Evolutionary conservation across 1,140 invertebrate genomes (phyloP).

Genomic region (Musca domestica): DNA sequence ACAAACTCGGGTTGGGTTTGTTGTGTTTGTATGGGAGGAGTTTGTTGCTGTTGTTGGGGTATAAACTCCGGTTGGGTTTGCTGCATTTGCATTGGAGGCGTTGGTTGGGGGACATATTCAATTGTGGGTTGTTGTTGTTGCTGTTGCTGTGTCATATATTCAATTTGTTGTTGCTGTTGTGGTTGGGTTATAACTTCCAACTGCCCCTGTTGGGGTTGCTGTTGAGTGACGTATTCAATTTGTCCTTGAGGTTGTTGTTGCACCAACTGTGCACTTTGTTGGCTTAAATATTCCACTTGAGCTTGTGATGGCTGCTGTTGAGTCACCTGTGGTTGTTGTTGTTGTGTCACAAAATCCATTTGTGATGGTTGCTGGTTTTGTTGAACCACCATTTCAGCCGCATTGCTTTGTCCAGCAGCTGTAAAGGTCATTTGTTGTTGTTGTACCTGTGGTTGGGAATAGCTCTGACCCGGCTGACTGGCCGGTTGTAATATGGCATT

Average conservation of each 20-base stretch:
- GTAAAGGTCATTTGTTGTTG: not conserved
- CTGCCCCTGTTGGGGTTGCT: not conserved
- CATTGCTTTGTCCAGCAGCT: no score
- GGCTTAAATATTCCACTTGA: conserved; percentile 27
- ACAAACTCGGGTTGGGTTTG: conserved; percentile 32
- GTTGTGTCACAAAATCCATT: not conserved
- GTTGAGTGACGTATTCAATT: no score
- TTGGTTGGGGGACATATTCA: conserved; percentile 42
- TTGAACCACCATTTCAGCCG: no score
- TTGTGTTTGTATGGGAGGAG: conserved; percentile 28
- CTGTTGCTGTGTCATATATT: conserved; percentile 24
- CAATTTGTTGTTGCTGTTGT: not conserved
- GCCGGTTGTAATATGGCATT: no score
- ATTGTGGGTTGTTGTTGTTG: conserved; percentile 34
- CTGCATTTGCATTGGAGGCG: conserved; percentile 29
- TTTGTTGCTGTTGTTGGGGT: conserved; percentile 26
- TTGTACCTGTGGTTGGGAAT: not conserved
- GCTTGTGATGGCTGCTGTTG: not conserved
- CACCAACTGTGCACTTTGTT: not conserved
- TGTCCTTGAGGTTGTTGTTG: no score
- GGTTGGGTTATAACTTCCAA: not conserved
- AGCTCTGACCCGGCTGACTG: not conserved
- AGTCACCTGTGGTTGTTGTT: no score
- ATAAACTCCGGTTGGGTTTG: conserved; percentile 27
- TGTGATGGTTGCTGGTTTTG: no score